phyloP scores from a whole-genome alignment of 2,888 invertebrate species.

The Hyposoter didymator region DNA sequence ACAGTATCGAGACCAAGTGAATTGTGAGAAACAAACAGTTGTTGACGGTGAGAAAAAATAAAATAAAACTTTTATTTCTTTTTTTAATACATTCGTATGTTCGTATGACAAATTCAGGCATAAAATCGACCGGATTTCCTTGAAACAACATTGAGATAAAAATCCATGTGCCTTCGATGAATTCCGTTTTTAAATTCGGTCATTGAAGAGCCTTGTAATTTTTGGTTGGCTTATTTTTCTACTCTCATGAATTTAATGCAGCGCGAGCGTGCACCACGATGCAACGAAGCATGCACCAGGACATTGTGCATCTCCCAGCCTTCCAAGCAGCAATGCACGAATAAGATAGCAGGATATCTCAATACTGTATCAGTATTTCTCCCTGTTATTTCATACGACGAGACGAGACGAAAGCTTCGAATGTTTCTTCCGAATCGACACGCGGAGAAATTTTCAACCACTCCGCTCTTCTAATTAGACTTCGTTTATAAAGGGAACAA shows the following conservation, averaged over 20 bases:
- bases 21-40: background rate
- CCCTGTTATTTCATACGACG: slow-evolving; percentile 28
- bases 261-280: slow-evolving; percentile 21
- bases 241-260: slow-evolving; percentile 24
- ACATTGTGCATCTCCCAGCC: background rate
- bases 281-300: slow-evolving; percentile 44
- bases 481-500: slow-evolving; percentile 31
- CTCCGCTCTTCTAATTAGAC: slow-evolving; percentile 51
- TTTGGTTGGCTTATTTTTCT: background rate
- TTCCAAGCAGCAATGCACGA: background rate
- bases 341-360: slow-evolving; percentile 27
- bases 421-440: slow-evolving; percentile 41
- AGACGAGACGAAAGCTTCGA: slow-evolving; percentile 18
- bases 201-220: slow-evolving; percentile 3
- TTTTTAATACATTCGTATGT: background rate
- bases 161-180: background rate
- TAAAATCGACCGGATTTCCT: background rate
- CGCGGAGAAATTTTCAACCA: slow-evolving; percentile 39
- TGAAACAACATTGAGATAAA: background rate
- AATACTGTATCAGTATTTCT: slow-evolving; percentile 18
- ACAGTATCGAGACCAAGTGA: background rate
- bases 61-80: background rate
- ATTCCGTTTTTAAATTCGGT: background rate
- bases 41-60: background rate
- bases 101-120: background rate